Evolutionary conservation across 1,140 invertebrate species (phyloP).

Genomic region (Mycetomoellerius zeteki): DNA sequence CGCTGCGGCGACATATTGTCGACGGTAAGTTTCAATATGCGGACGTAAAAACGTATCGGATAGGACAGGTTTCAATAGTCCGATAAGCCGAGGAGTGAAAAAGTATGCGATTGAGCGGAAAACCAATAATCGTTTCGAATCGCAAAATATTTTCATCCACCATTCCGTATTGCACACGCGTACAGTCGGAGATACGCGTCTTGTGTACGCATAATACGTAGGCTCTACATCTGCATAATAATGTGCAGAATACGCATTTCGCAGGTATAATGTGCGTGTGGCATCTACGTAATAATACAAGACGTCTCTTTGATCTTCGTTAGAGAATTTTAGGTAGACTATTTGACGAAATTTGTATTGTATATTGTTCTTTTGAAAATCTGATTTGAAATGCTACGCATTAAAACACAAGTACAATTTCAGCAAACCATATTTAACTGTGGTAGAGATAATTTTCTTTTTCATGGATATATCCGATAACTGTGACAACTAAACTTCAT

Average conservation of each 20-base stretch:
- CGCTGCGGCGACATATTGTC: constrained; percentile 37
- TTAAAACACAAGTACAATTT: no score
- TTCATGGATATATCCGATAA: no score
- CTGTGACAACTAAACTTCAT: no score
- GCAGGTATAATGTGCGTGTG: constrained; percentile 4
- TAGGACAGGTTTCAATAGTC: constrained; percentile 46
- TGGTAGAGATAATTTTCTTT: no score
- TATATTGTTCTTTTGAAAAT: not conserved
- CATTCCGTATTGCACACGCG: constrained; percentile 1
- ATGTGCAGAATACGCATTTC: constrained; percentile 45
- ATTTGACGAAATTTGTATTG: not conserved
- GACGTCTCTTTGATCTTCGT: not conserved
- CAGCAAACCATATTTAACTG: no score
- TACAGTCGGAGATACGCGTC: not conserved
- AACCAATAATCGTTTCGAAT: constrained; percentile 60
- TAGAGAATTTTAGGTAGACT: not conserved
- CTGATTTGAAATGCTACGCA: not conserved
- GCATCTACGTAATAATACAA: constrained; percentile 25
- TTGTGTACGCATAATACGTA: constrained; percentile 42
- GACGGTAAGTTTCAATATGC: constrained; percentile 53
- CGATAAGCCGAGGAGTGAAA: constrained; percentile 33
- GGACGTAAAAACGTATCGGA: constrained; percentile 47
- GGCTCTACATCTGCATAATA: constrained; percentile 45
- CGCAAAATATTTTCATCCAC: constrained; percentile 54
- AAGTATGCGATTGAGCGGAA: constrained; percentile 61